Conservation (phyloP, 2,888 invertebrate genomes). For the Griposia aprilina region DNA sequence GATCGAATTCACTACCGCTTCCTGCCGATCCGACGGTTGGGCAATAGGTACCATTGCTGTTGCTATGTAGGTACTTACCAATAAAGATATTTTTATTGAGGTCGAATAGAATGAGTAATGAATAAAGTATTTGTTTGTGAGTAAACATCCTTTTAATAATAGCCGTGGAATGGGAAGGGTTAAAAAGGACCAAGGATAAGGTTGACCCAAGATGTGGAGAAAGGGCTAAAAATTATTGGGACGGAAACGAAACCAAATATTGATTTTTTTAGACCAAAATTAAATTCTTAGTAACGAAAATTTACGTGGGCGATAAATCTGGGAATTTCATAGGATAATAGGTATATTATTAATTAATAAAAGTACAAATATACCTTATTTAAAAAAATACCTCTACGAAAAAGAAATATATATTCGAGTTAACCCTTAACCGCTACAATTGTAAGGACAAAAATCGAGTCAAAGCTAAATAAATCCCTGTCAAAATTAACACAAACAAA, state of each 20-base stretch:
- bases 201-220: neutral
- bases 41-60: conserved; percentile 66
- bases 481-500: conserved; percentile 66
- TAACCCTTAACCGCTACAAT: neutral
- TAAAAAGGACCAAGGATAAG: neutral
- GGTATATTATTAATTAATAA: neutral
- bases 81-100: conserved; percentile 64
- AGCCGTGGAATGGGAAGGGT: neutral
- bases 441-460: neutral
- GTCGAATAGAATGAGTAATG: conserved; percentile 56
- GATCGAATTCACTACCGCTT: conserved; percentile 87
- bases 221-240: neutral
- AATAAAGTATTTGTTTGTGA: conserved; percentile 48
- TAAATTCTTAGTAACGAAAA: neutral
- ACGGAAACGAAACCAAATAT: neutral
- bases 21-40: conserved; percentile 77
- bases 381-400: neutral
- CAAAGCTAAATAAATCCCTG: conserved; percentile 50
- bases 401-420: neutral
- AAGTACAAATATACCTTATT: neutral
- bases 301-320: neutral
- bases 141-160: conserved; percentile 44
- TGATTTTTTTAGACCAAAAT: neutral
- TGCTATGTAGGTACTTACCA: conserved; percentile 64
- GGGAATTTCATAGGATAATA: neutral